Evolutionary conservation across 2,113 vertebrate genomes (phyloP).

Genomic region (Caloenas nicobarica): DNA sequence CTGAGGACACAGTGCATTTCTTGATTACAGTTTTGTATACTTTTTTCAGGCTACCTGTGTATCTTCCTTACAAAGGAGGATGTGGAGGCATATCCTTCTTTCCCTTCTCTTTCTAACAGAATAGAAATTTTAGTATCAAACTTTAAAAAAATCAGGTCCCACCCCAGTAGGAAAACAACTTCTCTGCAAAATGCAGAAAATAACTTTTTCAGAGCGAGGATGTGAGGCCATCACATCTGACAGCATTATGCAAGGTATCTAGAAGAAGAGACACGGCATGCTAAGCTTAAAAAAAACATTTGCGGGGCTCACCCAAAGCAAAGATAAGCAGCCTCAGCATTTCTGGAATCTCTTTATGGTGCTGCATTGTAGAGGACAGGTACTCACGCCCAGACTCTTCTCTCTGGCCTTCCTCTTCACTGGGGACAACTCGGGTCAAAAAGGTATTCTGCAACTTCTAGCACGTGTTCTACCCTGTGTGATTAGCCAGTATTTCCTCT

Average conservation of each 20-base stretch:
- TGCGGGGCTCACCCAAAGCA: neutral
- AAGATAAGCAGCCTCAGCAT: neutral
- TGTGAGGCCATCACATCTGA: neutral
- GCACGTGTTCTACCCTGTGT: neutral
- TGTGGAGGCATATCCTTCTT: neutral
- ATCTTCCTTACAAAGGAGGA: neutral
- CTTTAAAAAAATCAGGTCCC: neutral
- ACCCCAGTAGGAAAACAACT: neutral
- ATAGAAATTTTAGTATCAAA: neutral
- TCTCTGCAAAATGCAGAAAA: neutral
- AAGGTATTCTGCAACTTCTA: neutral
- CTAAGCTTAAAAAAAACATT: neutral
- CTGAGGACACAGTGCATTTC: constrained; percentile 33
- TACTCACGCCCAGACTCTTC: neutral
- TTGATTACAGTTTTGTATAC: constrained; percentile 21
- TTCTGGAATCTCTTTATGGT: neutral
- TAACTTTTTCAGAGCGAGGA: neutral
- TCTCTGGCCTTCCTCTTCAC: neutral
- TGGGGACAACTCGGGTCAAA: rapidly evolving
- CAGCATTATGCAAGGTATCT: neutral
- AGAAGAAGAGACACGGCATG: neutral
- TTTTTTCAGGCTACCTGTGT: neutral
- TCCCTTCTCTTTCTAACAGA: neutral
- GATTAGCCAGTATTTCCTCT: neutral
- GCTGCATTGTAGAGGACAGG: neutral